Evolutionary conservation across 1,140 invertebrate genomes (phyloP).

Genomic region (Holcopasites calliopsidis): DNA sequence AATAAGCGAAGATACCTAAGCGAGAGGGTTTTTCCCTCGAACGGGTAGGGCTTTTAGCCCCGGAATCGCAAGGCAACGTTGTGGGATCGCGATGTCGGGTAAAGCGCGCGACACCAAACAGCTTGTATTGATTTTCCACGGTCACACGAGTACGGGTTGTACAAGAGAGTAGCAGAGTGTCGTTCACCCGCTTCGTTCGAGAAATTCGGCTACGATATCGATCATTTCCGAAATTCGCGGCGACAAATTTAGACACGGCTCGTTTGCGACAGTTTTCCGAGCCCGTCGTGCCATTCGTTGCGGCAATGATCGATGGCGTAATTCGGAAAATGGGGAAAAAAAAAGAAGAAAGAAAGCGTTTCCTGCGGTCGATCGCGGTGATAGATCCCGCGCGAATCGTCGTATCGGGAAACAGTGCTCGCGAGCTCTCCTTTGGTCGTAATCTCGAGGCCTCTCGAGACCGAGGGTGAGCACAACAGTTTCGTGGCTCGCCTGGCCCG

Average conservation of each 20-base stretch:
- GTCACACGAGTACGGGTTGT: not conserved
- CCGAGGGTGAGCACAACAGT: not conserved
- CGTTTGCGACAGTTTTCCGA: not conserved
- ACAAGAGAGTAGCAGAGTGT: constrained; percentile 7
- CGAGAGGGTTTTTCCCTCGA: not conserved
- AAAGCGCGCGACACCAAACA: not conserved
- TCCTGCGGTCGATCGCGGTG: not conserved
- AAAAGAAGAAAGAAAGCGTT: not conserved
- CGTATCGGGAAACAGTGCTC: not conserved
- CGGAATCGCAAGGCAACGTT: not conserved
- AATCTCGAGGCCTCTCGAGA: not conserved
- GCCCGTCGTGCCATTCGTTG: not conserved
- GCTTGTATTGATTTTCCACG: constrained; percentile 26
- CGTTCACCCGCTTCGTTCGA: not conserved
- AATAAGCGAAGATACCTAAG: not conserved
- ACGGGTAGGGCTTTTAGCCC: not conserved
- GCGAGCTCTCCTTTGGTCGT: not conserved
- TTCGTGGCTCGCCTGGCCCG: not conserved
- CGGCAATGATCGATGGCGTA: too few species aligned
- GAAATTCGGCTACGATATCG: constrained; percentile 15
- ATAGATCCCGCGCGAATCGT: too few species aligned
- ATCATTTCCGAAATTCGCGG: constrained; percentile 15
- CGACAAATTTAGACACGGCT: not conserved
- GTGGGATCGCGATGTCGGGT: not conserved
- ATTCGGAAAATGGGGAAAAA: too few species aligned